These are phyloP conservation scores for Cataglyphis rosenhaueri DNA, from an alignment of 2,888 invertebrate species.

Conservation along the genomic window DNA sequence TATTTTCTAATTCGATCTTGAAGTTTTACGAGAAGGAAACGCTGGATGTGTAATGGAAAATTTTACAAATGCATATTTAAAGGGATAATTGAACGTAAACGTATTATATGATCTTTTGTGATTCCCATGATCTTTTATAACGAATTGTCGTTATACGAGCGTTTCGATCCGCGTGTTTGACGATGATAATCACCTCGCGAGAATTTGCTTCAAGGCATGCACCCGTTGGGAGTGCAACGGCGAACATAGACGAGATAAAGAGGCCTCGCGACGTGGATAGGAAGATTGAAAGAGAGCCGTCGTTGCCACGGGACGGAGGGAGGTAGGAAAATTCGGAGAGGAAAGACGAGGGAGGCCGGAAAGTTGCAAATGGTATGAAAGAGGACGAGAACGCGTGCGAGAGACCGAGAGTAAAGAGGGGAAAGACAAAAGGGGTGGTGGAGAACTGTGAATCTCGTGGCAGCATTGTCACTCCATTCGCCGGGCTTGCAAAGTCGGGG, in stretches of 20 bases:
- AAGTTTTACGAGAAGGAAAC: background rate
- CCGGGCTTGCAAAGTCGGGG: slow-evolving; percentile 75
- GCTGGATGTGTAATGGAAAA: background rate
- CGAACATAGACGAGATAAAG: slow-evolving; percentile 69
- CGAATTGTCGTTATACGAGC: slow-evolving; percentile 19
- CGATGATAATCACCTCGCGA: slow-evolving; percentile 68
- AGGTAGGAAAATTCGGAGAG: slow-evolving; percentile 17
- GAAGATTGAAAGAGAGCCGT: slow-evolving; percentile 45
- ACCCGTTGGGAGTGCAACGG: slow-evolving; percentile 63
- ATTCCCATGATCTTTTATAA: background rate
- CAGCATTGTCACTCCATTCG: slow-evolving; percentile 79
- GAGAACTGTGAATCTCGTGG: slow-evolving; percentile 78
- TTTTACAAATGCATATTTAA: background rate
- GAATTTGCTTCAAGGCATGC: slow-evolving; percentile 70
- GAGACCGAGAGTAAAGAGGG: slow-evolving; percentile 69
- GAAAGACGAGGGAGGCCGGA: slow-evolving; percentile 67
- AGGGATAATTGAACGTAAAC: background rate
- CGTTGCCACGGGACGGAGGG: slow-evolving; percentile 17
- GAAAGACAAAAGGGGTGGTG: slow-evolving; percentile 78
- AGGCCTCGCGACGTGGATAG: slow-evolving; percentile 52
- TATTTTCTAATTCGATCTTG: background rate
- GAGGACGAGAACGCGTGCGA: slow-evolving; percentile 67
- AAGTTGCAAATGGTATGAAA: slow-evolving; percentile 76
- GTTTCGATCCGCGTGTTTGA: slow-evolving; percentile 44
- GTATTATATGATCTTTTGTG: too few species aligned